Base-by-base conservation (phyloP, 2,888 invertebrate species). In the Lycophotia porphyrea region DNA sequence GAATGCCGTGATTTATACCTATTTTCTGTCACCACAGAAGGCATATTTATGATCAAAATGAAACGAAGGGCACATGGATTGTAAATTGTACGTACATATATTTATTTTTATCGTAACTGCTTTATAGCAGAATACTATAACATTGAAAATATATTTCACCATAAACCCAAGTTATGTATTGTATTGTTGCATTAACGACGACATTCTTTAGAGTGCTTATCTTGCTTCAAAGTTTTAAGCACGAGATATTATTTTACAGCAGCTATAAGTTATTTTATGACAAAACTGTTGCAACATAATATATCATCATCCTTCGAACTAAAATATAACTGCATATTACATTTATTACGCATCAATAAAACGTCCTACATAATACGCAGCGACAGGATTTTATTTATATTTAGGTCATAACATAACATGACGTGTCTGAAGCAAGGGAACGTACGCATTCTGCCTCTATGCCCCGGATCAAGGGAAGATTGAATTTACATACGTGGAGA, bases 401-500 rank as follows among this genome's bases (percentile, higher is more conserved):
- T 82, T 72, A 66, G 66, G 47, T 79, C 84, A 78, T 87, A 87
- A 84, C 80, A 78, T 80, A 66, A 77, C 74, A 82, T 78, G 78
- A 81, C 67, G 47, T 78, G 80, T 71, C 61, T 74, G 70, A 71
- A 52, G 82, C 79, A 82, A 76, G 49, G 80, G 76, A 63, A 67
- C 73, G 71, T 70, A 73, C 75, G 75, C 74, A 84, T 90, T 87
- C 85, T 78, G 87, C 89, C 88, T 84, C 84, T 77, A 78, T 81
- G 81, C 80, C 70, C 66, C 84, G 86, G 88, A 90, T 89, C 87
- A 89, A 85, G 87, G 83, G 87, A 84, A 88, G 83, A 89, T 89
- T 89, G 86, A 85, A 89, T 90, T 88, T 87, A 81, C n/a, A n/a
- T n/a, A n/a, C 83, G 74, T 81, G 74, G 69, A 71, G 61, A 63